Base-by-base conservation (phyloP, 2,797 vertebrate species). In the Sebastolobus altivelis region DNA sequence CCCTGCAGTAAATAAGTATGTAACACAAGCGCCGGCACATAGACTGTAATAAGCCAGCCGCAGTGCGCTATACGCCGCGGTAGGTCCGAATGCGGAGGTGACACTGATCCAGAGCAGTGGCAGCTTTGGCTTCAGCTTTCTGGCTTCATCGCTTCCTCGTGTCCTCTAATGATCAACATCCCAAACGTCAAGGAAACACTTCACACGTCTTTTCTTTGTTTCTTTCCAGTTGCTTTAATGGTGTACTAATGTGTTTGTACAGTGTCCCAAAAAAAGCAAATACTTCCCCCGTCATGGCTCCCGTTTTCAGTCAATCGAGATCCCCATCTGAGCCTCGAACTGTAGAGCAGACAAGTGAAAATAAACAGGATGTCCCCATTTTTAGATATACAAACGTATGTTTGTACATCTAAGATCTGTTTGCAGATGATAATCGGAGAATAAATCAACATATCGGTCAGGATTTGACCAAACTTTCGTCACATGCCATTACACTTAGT, bases 1-100 rank as follows among this genome's bases (percentile, higher is more conserved):
- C 72, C 58, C 68, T 58, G 82, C 77, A 84, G 86, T 86, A 89
- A 90, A 92, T 88, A 84, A 79, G 74, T 63, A 82, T 77, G 78
- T 72, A 89, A 86, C 70, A 75, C 75, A 79, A 86, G 77, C 37
- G 2, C 13, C 27, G 80, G 29, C 70, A 37, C 22, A 43, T 8
- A 80, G 61, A 79, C 84, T 77, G 83, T 71, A 79, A 86, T 80
- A 68, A 72, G 62, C 63, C 12, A 18, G 73, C 87, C 56, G 4
- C 83, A 65, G 70, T 11, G 63, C 33, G 63, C 79, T 40, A 3
- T 75, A 68, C 4, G 5, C 27, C 2, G 12, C 49, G 8, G 33
- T 35, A 27, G 4, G 67, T 79, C 68, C 29, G n/a, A 68, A 66
- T 31, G 35, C 31, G 11, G 73, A 84, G 84, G 80, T 79, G 86